Evolutionary conservation across 53 echinoderm and acorn worm genomes (phyloP), one percentile per base, ranked within the genome.

Genomic region (Patiria pectinifera): DNA sequence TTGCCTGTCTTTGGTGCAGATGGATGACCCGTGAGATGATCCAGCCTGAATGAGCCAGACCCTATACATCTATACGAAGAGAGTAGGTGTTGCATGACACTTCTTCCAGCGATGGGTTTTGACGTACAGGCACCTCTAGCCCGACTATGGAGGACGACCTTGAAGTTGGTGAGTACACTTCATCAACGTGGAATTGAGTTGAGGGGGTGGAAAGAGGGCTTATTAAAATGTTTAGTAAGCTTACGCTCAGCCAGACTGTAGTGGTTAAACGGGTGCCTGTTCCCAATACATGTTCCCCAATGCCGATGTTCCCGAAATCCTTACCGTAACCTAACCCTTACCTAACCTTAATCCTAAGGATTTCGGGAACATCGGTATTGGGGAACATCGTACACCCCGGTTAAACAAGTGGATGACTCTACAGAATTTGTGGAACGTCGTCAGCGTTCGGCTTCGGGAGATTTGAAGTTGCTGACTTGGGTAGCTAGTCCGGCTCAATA

Each of bases 141-240:
- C 45, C 19, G 4, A 14, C 80, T 3, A 79, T 79, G 80, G 80
- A 79, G 45, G 80, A 79, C 80, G 80, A 79, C 11, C 46, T 79
- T 45, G 80, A 79, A 79, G 80, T 79, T 45, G 80, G 80, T 79
- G 24, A 79, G 80, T 76, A 79, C 4, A 66, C 19, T 66, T 3
- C 19, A 16, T 60, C 60, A 60, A 60, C 15, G 10, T 66, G 12
- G 4, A 13, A 18, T 66, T 66, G 13, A 66, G 3, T 18, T 66
- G 13, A 66, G 15, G 19, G 12, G 3, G 19, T 14, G 19, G 66
- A 66, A 18, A 16, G 66, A 0, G 0, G 4, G 14, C 6, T 66
- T 66, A 18, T 3, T 15, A 18, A 66, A 16, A 35, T 35, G 35
- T 35, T 35, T 35, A 0, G 35, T 35, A 35, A 35, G 35, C 35